A percentile compares a stretch with the other conserved stretches of the same genome.
Conservation (phyloP, 2,113 vertebrate species). For the Lophius piscatorius region DNA sequence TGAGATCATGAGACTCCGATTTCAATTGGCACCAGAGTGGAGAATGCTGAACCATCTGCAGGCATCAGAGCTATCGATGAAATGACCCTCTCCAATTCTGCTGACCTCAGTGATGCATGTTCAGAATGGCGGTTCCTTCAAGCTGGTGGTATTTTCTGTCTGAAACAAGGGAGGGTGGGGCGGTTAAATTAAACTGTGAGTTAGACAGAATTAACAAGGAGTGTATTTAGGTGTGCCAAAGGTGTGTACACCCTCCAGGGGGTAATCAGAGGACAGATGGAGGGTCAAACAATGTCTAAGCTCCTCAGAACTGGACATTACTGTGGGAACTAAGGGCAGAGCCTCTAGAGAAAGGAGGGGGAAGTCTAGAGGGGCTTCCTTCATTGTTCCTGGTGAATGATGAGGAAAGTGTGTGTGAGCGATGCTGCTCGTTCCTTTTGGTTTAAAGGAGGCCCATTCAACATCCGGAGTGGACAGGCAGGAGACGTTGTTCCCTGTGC, state of each 20-base stretch:
- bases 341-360: constrained; percentile 62
- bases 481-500: constrained; percentile 56
- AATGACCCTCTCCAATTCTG: constrained; percentile 33
- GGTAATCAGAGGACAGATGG: constrained; percentile 58
- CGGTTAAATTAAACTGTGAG: neutral
- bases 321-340: constrained; percentile 65
- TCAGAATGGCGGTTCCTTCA: constrained; percentile 39
- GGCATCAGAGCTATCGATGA: constrained; percentile 40
- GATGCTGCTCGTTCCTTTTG: constrained; percentile 51
- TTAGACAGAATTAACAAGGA: constrained; percentile 10
- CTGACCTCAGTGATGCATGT: constrained; percentile 18
- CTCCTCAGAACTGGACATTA: constrained; percentile 45
- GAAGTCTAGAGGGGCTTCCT: constrained; percentile 41
- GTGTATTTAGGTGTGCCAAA: constrained; percentile 24
- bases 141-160: constrained; percentile 52
- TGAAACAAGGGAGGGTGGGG: constrained; percentile 19
- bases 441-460: constrained; percentile 45
- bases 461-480: constrained; percentile 69
- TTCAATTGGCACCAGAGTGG: constrained; percentile 44
- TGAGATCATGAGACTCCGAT: constrained; percentile 42
- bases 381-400: constrained; percentile 67
- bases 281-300: constrained; percentile 57
- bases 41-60: constrained; percentile 39
- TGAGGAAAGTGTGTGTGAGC: constrained; percentile 55
- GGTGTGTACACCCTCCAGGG: constrained; percentile 35